These are phyloP conservation scores for Pantherophis alleghaniensis DNA, from an alignment of 2,797 vertebrate genomes.

Conservation along the genomic window DNA sequence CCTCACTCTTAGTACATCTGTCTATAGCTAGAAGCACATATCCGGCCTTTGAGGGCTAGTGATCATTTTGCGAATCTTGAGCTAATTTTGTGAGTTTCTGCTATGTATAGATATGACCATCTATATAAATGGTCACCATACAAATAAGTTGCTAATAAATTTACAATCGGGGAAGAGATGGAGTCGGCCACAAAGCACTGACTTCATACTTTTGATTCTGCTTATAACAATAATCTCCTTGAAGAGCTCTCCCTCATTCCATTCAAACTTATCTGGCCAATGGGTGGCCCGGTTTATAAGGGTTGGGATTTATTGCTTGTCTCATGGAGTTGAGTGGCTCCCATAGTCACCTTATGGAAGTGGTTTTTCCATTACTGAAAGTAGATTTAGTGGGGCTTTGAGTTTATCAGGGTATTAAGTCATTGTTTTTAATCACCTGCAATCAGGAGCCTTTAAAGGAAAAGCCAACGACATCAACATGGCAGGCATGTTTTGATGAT, in stretches of 20 bases:
- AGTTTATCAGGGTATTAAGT: neutral
- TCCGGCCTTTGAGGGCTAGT: neutral
- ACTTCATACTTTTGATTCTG: neutral
- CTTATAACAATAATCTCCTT: neutral
- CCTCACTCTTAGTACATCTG: neutral
- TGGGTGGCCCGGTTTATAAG: neutral
- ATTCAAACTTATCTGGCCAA: neutral
- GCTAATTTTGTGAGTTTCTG: neutral
- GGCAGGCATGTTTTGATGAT: neutral
- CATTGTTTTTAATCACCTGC: neutral
- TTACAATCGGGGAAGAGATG: neutral
- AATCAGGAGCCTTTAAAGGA: neutral
- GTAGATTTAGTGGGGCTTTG: neutral
- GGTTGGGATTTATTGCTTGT: neutral
- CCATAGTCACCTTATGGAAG: neutral
- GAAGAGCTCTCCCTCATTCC: neutral
- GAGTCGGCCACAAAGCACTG: neutral
- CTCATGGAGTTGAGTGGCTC: neutral
- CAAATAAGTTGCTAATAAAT: neutral
- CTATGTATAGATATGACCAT: neutral
- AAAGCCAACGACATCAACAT: neutral
- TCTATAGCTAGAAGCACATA: neutral
- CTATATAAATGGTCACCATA: neutral
- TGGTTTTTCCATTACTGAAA: neutral
- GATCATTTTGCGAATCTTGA: neutral